Evolutionary conservation across 2,888 invertebrate genomes (phyloP).

Genomic region (Xanthia togata): DNA sequence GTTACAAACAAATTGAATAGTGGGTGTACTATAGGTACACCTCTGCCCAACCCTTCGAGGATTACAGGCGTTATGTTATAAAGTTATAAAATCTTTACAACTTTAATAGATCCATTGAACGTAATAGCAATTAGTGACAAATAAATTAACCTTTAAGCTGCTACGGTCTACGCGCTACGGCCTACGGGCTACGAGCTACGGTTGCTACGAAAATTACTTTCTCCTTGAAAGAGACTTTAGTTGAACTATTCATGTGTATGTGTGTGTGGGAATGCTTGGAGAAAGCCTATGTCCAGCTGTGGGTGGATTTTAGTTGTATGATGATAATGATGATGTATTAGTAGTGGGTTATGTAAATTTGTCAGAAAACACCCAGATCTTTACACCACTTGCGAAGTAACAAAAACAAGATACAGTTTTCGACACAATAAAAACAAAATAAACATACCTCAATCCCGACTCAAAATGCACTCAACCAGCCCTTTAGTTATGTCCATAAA

Average conservation of each 20-base stretch:
- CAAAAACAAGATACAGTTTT: too few species aligned
- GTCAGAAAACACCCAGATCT: too few species aligned
- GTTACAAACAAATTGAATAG: neutral
- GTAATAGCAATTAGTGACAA: slow-evolving; percentile 23
- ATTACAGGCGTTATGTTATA: too few species aligned
- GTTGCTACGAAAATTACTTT: slow-evolving; percentile 37
- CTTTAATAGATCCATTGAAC: neutral
- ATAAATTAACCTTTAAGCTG: slow-evolving; percentile 41
- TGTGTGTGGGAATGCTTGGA: neutral
- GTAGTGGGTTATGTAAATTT: too few species aligned
- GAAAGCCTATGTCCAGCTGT: neutral
- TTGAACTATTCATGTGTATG: neutral
- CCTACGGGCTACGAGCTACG: slow-evolving; percentile 49
- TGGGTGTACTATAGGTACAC: too few species aligned
- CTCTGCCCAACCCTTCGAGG: too few species aligned
- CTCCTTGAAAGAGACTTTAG: slow-evolving; percentile 16
- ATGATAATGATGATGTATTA: neutral
- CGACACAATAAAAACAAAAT: too few species aligned
- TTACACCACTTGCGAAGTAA: too few species aligned
- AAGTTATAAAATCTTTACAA: neutral
- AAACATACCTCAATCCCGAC: too few species aligned
- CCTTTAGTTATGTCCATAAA: too few species aligned
- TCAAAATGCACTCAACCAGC: too few species aligned
- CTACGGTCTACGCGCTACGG: slow-evolving; percentile 55
- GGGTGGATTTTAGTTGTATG: neutral